Conservation (phyloP, 2,797 vertebrate genomes). For the Protonibea diacanthus region DNA sequence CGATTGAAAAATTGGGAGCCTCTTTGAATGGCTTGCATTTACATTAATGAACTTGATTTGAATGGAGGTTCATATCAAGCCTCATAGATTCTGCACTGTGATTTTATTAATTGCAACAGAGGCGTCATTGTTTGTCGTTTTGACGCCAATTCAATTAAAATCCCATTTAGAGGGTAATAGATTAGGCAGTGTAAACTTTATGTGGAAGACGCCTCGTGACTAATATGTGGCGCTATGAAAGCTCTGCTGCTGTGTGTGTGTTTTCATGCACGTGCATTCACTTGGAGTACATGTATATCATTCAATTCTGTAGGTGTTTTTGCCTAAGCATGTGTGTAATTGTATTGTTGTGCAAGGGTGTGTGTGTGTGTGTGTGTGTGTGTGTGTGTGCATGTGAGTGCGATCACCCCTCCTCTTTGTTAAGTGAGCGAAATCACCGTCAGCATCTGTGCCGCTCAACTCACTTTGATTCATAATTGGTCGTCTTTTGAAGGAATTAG, state of each 20-base stretch:
- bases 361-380: no score
- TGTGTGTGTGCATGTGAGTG: neutral
- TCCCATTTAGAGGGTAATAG: conserved; percentile 95
- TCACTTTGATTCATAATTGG: conserved; percentile 76
- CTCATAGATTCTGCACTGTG: conserved; percentile 98
- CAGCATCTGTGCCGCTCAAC: conserved; percentile 66
- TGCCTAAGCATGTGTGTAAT: neutral
- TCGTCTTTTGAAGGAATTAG: conserved; percentile 76
- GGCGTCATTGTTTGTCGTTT: conserved; percentile 98
- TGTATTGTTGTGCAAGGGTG: conserved; percentile 10
- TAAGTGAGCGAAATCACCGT: conserved; percentile 65
- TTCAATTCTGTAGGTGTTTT: conserved; percentile 53
- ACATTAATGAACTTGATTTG: conserved; percentile 97
- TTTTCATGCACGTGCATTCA: conserved; percentile 4
- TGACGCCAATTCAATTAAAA: conserved; percentile 98
- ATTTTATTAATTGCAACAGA: conserved; percentile 99
- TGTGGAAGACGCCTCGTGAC: conserved; percentile 82
- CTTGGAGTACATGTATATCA: conserved; percentile 35
- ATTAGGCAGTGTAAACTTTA: conserved; percentile 87
- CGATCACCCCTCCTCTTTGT: conserved; percentile 69
- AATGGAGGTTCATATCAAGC: conserved; percentile 99
- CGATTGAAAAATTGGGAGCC: conserved; percentile 93
- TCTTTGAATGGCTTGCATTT: conserved; percentile 87
- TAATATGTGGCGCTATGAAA: conserved; percentile 80
- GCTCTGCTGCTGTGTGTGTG: conserved; percentile 51